Percentiles rank a stretch among this genome's conserved stretches.
These are phyloP conservation scores for Gobio occitaniae DNA, from an alignment of 2,797 vertebrate species.

Conservation along the genomic window DNA sequence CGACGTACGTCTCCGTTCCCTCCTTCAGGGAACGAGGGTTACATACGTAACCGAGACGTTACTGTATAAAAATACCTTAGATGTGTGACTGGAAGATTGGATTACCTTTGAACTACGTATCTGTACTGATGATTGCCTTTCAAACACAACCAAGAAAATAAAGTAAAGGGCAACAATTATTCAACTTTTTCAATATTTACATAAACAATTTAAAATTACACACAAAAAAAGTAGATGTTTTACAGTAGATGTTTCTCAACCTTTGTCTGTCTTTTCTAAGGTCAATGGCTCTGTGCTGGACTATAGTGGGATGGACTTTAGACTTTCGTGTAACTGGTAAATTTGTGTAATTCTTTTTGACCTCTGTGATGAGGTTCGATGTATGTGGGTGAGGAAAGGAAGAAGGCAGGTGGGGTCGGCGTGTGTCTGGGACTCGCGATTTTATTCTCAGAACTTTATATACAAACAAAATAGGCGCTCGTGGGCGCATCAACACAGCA, in stretches of 20 bases:
- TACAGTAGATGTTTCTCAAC: not conserved
- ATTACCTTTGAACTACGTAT: slow-evolving; percentile 20
- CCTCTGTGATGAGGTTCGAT: not conserved
- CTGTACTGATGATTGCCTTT: slow-evolving; percentile 38
- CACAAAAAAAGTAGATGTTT: not conserved
- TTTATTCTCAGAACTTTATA: too few relatives aligned
- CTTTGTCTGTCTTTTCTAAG: slow-evolving; percentile 44
- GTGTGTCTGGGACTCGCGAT: too few relatives aligned
- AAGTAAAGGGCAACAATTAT: not conserved
- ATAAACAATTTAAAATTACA: too few relatives aligned
- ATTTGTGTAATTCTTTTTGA: slow-evolving; percentile 47
- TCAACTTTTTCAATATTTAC: not conserved
- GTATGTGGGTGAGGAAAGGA: too few relatives aligned
- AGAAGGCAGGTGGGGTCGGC: too few relatives aligned
- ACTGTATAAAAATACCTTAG: slow-evolving; percentile 37
- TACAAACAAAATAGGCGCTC: too few relatives aligned
- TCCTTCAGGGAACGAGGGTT: too few relatives aligned
- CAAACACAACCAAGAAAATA: slow-evolving; percentile 10
- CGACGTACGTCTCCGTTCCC: too few relatives aligned
- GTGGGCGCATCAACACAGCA: too few relatives aligned
- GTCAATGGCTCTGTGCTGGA: not conserved
- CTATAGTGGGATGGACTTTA: slow-evolving; percentile 5
- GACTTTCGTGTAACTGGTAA: slow-evolving; percentile 10
- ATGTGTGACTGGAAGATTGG: slow-evolving; percentile 3
- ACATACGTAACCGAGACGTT: too few relatives aligned